Evolutionary conservation across 2,888 invertebrate genomes (phyloP), one percentile per base, ranked within the genome.

Genomic region (Chaetoderma sp.): DNA sequence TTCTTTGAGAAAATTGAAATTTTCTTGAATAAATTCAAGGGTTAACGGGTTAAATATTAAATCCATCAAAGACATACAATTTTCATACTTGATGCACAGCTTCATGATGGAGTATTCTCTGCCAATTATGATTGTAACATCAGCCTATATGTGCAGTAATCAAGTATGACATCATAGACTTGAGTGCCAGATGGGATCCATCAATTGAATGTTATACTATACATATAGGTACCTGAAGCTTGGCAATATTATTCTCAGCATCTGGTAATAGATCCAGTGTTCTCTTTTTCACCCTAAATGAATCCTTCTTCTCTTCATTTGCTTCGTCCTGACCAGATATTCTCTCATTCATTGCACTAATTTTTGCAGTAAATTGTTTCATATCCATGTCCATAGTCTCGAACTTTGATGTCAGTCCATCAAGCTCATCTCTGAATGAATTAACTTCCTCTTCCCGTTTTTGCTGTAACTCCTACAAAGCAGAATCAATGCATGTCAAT

Each of bases 231-330:
- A 85, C 86, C 80, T 86, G 82, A 61, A 86, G 68, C 70, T 85
- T 86, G 4, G 74, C 71, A 44, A 88, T 83, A 67, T 87, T 86
- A 60, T 82, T 80, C 30, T 83, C 84, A 16, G 92, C 91, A 76
- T 91, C 89, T 36, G 90, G 91, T 55, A 93, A 82, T 44, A 93
- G 88, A 60, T 91, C 89, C 55, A 91, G 88, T 0, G 91, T 91
- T 78, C 83, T 76, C 67, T 87, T 86, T 68, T 86, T 86, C 30
- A 87, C 84, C 63, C 74, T 75, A 64, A 78, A 84, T 4, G 73
- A 74, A n/a, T 83, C 83, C 47, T 84, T 78, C 65, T 81, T 83
- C 36, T 83, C 81, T 10, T 66, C 52, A 30, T 77, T 77, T 21
- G 73, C 78, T 32, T 86, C 81, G 55, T 87, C 87, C 67, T 90